Evolutionary conservation across 37 sponge, comb jelly and placozoan genomes (phyloP).

Genomic region (Ephydatia muelleri): DNA sequence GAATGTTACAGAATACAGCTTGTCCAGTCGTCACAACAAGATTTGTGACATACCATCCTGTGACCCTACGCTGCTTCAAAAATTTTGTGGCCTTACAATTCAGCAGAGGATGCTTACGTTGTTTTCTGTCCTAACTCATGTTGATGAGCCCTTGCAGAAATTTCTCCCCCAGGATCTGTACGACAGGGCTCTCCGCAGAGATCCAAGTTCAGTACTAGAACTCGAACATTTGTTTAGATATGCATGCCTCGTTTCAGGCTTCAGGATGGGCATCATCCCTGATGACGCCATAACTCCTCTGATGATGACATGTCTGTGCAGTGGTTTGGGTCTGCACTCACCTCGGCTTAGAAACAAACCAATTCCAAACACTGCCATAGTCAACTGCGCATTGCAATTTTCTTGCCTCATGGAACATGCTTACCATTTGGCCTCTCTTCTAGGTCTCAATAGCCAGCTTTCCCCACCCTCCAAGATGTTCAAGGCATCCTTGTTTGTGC

Average conservation of each 20-base stretch:
- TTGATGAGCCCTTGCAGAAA: neutral
- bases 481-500: neutral
- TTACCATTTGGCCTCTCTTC: constrained; percentile 27
- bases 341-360: neutral
- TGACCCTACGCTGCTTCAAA: neutral
- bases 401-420: constrained; percentile 36
- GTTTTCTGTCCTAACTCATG: neutral
- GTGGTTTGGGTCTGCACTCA: neutral
- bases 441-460: constrained; percentile 7
- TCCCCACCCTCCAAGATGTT: constrained; percentile 27
- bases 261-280: neutral
- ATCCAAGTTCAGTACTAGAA: neutral
- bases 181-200: neutral
- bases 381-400: constrained; percentile 10
- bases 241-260: neutral
- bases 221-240: neutral
- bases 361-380: neutral
- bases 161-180: neutral
- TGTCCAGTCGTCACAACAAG: neutral
- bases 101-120: neutral
- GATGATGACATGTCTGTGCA: neutral
- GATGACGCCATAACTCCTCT: neutral
- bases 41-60: neutral
- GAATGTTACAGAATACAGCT: neutral
- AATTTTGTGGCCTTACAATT: neutral